Percentiles rank a stretch among this genome's conserved stretches.
Evolutionary conservation across 2,888 invertebrate species (phyloP).

Genomic region (Mactromeris polynyma): DNA sequence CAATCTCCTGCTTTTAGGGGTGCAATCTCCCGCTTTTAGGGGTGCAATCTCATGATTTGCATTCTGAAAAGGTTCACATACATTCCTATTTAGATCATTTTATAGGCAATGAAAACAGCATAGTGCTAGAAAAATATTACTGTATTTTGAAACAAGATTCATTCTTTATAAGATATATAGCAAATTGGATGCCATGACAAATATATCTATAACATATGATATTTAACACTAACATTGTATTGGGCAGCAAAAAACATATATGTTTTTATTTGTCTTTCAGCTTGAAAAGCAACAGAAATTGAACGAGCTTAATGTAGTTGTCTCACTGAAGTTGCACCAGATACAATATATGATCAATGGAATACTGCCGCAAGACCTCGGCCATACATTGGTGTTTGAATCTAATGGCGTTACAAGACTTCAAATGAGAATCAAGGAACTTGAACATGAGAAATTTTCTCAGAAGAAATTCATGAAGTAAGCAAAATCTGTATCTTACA

Average conservation of each 20-base stretch:
- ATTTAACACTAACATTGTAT: neutral
- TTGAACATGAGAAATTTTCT: slow-evolving; percentile 86
- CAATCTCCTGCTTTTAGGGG: no score
- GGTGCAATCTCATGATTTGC: no score
- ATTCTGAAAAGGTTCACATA: no score
- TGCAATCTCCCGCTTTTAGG: no score
- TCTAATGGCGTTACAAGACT: slow-evolving; percentile 82
- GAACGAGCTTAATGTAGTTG: slow-evolving; percentile 91
- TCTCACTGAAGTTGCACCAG: slow-evolving; percentile 86
- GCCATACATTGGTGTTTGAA: slow-evolving; percentile 86
- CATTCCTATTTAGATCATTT: no score
- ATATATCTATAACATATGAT: neutral
- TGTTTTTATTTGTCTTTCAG: neutral
- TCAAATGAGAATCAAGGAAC: slow-evolving; percentile 86
- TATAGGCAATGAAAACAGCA: no score
- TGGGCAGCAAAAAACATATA: neutral
- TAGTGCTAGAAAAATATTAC: no score
- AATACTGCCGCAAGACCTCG: slow-evolving; percentile 84
- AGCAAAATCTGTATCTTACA: neutral
- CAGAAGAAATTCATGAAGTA: slow-evolving; percentile 87
- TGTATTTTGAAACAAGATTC: no score
- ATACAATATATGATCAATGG: slow-evolving; percentile 86
- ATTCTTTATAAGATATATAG: no score
- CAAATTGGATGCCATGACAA: no score
- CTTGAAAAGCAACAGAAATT: slow-evolving; percentile 90